Percentiles rank a stretch among this genome's conserved stretches.
These are phyloP conservation scores for Liasis olivaceus DNA, from an alignment of 2,797 vertebrate genomes.

Conservation along the genomic window DNA sequence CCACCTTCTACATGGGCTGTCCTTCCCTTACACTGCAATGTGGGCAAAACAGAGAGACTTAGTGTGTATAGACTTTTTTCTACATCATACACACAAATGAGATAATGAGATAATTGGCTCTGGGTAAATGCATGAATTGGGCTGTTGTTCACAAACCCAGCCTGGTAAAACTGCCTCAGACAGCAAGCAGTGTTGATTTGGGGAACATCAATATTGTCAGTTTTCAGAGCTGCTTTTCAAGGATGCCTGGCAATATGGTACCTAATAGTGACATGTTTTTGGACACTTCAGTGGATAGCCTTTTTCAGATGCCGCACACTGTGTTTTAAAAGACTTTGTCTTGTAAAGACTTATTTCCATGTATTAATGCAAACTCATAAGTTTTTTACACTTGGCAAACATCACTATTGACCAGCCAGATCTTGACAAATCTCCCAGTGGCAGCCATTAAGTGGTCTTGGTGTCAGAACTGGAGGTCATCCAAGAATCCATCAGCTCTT, in stretches of 20 bases:
- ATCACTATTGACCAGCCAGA: background rate
- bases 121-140: background rate
- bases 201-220: background rate
- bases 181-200: background rate
- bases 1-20: background rate
- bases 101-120: background rate
- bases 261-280: background rate
- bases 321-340: background rate
- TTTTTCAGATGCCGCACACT: background rate
- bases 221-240: background rate
- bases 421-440: background rate
- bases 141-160: background rate
- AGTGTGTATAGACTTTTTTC: background rate
- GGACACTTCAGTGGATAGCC: background rate
- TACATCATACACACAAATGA: background rate
- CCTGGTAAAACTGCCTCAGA: background rate
- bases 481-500: background rate
- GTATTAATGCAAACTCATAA: background rate
- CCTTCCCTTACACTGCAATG: background rate
- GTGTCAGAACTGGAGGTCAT: background rate
- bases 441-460: background rate
- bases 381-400: background rate
- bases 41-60: background rate
- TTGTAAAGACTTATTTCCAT: constrained; percentile 14
- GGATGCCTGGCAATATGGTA: background rate